Conservation (phyloP, 2,113 vertebrate genomes). For the Ochotona curzoniae region DNA sequence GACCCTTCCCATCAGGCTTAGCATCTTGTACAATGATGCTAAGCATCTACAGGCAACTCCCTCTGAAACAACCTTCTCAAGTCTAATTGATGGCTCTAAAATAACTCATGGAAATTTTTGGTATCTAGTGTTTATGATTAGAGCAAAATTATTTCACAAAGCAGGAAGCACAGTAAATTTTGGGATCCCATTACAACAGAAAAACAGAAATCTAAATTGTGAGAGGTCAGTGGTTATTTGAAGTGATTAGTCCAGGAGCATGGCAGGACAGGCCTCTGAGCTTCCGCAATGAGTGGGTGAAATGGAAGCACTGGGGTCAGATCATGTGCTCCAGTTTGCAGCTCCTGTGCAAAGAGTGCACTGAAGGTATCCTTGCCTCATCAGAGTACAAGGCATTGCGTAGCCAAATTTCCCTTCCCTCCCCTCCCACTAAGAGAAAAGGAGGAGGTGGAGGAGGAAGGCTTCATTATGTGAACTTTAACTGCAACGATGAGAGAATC, state of each 20-base stretch:
- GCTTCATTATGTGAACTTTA: not conserved
- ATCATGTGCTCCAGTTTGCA: rapidly evolving
- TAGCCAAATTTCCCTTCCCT: not conserved
- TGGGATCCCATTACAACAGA: not conserved
- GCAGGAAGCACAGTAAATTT: not conserved
- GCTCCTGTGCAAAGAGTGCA: rapidly evolving
- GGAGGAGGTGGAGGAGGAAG: not conserved
- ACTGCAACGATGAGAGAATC: not conserved
- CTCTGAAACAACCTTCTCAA: not conserved
- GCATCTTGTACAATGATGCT: not conserved
- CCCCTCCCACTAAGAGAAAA: not conserved
- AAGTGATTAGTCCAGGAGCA: not conserved
- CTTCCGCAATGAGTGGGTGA: not conserved
- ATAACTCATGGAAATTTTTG: not conserved
- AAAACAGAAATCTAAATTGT: not conserved
- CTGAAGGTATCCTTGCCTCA: rapidly evolving
- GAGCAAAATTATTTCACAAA: conserved; percentile 23
- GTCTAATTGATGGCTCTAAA: not conserved
- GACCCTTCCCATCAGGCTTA: not conserved
- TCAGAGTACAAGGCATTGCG: not conserved
- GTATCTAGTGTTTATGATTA: not conserved
- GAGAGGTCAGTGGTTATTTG: not conserved
- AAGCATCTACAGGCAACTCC: not conserved
- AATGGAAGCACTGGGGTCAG: not conserved
- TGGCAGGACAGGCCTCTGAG: not conserved